Evolutionary conservation across 2,888 invertebrate genomes (phyloP).

Genomic region (Melinopterus prodromus): DNA sequence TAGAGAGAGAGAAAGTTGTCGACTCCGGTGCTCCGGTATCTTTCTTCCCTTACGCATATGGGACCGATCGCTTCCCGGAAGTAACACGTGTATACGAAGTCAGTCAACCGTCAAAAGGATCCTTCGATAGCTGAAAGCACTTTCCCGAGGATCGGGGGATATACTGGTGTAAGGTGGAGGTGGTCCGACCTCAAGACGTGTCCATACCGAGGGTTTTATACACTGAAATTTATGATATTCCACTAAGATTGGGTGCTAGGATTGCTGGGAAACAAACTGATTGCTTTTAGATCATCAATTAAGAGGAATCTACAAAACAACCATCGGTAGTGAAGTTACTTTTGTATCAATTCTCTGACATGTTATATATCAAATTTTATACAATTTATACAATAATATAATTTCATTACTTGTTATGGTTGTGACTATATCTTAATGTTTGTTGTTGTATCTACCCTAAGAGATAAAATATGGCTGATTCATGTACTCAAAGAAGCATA

Average conservation of each 20-base stretch:
- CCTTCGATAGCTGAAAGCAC: constrained; percentile 1
- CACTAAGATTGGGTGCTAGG: background rate
- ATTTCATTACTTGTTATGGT: no score
- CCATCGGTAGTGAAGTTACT: no score
- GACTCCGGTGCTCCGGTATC: background rate
- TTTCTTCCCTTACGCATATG: constrained; percentile 4
- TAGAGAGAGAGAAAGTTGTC: background rate
- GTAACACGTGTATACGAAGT: background rate
- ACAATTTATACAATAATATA: no score
- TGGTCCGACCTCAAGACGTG: background rate
- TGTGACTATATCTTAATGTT: no score
- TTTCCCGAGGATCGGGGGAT: background rate
- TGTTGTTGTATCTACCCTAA: no score
- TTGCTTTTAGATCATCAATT: no score
- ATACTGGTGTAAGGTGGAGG: background rate
- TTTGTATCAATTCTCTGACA: no score
- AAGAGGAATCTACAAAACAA: no score
- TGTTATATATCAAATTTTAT: no score
- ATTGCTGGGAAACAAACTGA: background rate
- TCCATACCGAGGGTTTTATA: background rate
- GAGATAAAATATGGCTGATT: no score
- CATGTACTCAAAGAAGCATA: no score
- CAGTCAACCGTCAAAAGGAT: background rate
- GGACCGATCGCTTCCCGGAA: background rate
- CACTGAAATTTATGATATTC: no score